Percentiles rank a stretch among this genome's conserved stretches.
Evolutionary conservation across 2,888 invertebrate genomes (phyloP).

Genomic region (Dolomedes plantarius): DNA sequence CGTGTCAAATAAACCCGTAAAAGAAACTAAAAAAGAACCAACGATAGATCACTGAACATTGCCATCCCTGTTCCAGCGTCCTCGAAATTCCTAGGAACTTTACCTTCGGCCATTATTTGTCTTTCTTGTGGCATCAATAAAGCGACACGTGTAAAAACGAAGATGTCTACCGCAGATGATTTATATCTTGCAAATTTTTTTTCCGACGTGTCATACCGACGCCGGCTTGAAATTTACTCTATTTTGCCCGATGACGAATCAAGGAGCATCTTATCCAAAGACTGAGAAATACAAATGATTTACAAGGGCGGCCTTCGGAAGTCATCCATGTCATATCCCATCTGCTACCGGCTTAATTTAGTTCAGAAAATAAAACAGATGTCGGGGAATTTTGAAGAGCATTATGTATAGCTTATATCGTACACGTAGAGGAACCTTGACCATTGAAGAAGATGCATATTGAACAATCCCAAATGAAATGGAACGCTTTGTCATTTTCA

Average conservation of each 20-base stretch:
- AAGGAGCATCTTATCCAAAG: neutral
- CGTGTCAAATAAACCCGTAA: neutral
- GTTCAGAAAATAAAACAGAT: no score
- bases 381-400: no score
- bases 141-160: neutral
- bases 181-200: neutral
- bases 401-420: no score
- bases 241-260: neutral
- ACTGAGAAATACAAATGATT: neutral
- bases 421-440: no score
- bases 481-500: no score
- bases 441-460: no score
- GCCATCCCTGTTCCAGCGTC: neutral
- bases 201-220: neutral
- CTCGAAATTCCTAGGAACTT: neutral
- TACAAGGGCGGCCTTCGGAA: neutral
- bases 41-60: neutral
- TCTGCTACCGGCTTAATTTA: no score
- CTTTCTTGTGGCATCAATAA: conserved; percentile 1
- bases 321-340: neutral
- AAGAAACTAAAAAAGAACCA: neutral
- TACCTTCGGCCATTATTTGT: neutral
- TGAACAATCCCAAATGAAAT: no score
- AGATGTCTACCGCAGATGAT: neutral
- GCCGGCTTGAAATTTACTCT: neutral